Conservation (phyloP, 2,888 invertebrate genomes). For the Thyatira batis region DNA sequence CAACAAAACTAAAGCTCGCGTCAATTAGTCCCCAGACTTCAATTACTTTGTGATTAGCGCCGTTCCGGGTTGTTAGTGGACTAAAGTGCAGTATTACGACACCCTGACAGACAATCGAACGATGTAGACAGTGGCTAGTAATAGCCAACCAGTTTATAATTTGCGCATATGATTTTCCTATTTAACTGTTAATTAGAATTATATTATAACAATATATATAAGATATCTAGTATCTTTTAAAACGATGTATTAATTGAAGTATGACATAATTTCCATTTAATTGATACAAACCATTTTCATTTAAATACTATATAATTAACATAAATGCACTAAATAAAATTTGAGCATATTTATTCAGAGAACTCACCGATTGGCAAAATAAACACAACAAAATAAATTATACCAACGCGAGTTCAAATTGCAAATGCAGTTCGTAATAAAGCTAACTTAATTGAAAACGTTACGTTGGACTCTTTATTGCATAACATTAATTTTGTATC, state of each 20-base stretch:
- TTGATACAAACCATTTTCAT: neutral
- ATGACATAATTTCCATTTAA: neutral
- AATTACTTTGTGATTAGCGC: slow-evolving; percentile 31
- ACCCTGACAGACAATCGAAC: neutral
- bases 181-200: too few relatives aligned
- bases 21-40: slow-evolving; percentile 13
- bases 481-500: neutral
- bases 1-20: neutral
- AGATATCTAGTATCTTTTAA: too few relatives aligned
- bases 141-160: neutral
- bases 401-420: neutral
- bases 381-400: neutral
- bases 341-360: neutral
- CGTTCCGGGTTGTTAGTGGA: slow-evolving; percentile 1
- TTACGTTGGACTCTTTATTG: neutral
- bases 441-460: neutral
- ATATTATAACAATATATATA: too few relatives aligned
- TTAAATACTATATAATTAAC: neutral
- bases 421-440: neutral
- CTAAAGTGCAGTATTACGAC: neutral
- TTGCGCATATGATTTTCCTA: neutral
- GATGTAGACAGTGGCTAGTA: neutral
- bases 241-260: too few relatives aligned
- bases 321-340: neutral
- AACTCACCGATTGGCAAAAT: neutral